Evolutionary conservation across 2,113 vertebrate genomes (phyloP).

Genomic region (Eubucco bourcierii): DNA sequence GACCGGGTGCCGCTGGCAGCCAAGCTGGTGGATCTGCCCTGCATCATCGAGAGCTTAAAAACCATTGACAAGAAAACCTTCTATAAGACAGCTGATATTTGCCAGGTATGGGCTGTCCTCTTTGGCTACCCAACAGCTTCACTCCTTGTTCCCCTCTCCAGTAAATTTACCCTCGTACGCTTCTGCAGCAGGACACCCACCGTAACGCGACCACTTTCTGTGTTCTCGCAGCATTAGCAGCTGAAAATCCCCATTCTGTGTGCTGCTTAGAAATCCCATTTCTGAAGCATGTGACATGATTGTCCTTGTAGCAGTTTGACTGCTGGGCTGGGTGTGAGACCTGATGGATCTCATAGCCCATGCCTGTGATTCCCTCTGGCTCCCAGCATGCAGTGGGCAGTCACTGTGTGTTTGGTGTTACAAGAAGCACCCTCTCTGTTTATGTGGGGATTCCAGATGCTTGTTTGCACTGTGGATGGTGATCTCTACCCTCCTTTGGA

Average conservation of each 20-base stretch:
- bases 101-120: constrained; percentile 82
- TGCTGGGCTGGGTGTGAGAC: background rate
- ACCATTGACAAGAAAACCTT: constrained; percentile 93
- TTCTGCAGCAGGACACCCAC: background rate
- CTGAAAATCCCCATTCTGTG: background rate
- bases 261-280: background rate
- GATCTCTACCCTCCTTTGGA: constrained; percentile 95
- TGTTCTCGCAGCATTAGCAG: background rate
- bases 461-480: constrained; percentile 93
- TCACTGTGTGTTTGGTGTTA: background rate
- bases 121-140: background rate
- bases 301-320: background rate
- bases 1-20: constrained; percentile 88
- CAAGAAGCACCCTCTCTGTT: background rate
- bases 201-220: background rate
- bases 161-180: background rate
- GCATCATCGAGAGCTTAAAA: constrained; percentile 89
- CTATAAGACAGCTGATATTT: constrained; percentile 95
- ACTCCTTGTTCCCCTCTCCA: background rate
- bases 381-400: background rate
- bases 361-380: background rate
- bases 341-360: accelerated
- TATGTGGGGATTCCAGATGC: constrained; percentile 81
- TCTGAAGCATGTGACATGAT: background rate
- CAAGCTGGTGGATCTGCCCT: constrained; percentile 93